Evolutionary conservation across 1,140 invertebrate genomes (phyloP).

Genomic region (Macrobrachium rosenbergii): DNA sequence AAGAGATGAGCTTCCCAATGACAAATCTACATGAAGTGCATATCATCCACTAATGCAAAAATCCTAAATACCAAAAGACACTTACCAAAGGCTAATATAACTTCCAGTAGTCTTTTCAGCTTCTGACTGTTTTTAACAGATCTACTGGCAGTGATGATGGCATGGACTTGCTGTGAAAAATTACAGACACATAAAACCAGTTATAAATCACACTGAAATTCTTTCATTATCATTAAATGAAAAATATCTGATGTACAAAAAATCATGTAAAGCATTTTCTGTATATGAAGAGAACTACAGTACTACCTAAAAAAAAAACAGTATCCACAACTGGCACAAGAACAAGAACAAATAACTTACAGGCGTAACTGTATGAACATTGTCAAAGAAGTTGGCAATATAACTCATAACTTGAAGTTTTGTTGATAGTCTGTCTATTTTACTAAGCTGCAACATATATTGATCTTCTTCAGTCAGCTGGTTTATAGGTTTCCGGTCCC

Average conservation of each 20-base stretch:
- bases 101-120: constrained; percentile 89
- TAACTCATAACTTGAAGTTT: constrained; percentile 95
- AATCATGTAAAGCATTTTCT: too few species aligned
- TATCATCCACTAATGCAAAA: too few species aligned
- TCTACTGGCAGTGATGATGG: constrained; percentile 91
- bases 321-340: neutral
- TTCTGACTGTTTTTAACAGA: constrained; percentile 93
- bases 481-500: constrained; percentile 89
- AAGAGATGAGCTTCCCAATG: too few species aligned
- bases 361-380: constrained; percentile 90
- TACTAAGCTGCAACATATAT: constrained; percentile 91
- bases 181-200: constrained; percentile 32
- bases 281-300: too few species aligned
- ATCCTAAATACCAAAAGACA: neutral
- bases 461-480: constrained; percentile 96
- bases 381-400: constrained; percentile 97
- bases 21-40: too few species aligned
- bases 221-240: too few species aligned
- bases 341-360: constrained; percentile 73
- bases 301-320: too few species aligned
- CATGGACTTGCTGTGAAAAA: constrained; percentile 85
- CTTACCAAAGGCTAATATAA: constrained; percentile 93
- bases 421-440: constrained; percentile 93
- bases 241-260: too few species aligned
- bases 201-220: neutral